Conservation (phyloP, 2,113 vertebrate species). For the Vimba vimba region DNA sequence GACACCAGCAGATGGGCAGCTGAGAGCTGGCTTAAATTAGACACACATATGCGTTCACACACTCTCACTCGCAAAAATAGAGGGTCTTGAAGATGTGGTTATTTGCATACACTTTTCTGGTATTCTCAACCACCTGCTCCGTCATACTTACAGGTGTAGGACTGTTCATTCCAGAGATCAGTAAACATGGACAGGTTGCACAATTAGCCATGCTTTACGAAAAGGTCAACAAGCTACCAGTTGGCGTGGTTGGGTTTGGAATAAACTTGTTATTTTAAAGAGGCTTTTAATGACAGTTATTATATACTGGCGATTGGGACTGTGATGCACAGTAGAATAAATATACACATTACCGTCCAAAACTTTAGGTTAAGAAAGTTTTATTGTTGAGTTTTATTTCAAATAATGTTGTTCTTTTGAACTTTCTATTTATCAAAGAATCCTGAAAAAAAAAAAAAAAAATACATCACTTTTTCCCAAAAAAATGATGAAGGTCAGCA, state of each 20-base stretch:
- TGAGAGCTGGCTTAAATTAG: constrained; percentile 60
- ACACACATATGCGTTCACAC: constrained; percentile 51
- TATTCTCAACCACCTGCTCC: constrained; percentile 37
- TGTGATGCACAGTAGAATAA: too few species aligned
- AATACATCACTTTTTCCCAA: too few species aligned
- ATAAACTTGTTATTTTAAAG: constrained; percentile 31
- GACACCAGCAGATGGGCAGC: constrained; percentile 60
- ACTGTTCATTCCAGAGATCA: constrained; percentile 8
- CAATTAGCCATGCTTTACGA: constrained; percentile 28
- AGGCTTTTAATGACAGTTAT: background rate
- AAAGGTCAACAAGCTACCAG: constrained; percentile 34
- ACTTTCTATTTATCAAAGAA: too few species aligned
- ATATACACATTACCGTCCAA: too few species aligned
- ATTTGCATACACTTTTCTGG: constrained; percentile 51
- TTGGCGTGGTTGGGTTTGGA: constrained; percentile 6
- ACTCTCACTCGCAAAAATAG: constrained; percentile 42
- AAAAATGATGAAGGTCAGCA: too few species aligned
- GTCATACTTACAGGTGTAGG: constrained; percentile 48
- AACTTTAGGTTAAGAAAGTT: too few species aligned
- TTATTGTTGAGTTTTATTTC: too few species aligned
- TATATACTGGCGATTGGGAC: background rate
- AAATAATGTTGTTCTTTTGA: too few species aligned
- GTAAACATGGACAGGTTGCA: constrained; percentile 35
- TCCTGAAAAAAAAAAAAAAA: too few species aligned
- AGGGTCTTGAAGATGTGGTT: constrained; percentile 45